Conservation (phyloP, 1,140 invertebrate genomes). For the Charaxes varanes region DNA sequence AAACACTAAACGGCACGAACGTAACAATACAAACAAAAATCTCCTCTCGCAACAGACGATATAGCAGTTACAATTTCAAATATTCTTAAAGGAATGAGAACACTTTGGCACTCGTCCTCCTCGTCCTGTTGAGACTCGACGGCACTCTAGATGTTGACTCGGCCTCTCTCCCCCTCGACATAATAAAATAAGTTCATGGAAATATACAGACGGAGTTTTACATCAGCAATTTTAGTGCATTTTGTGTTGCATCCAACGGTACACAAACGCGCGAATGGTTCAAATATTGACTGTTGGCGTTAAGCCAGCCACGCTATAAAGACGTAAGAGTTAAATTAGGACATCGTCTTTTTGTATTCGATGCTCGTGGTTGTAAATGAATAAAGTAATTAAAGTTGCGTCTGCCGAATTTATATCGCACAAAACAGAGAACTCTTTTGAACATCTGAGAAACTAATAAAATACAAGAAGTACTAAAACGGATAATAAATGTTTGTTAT, state of each 20-base stretch:
- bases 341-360: conserved; percentile 1
- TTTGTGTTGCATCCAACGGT: conserved; percentile 16
- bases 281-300: conserved; percentile 33
- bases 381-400: too few relatives aligned
- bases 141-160: conserved; percentile 17
- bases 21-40: conserved; percentile 1
- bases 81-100: conserved; percentile 23
- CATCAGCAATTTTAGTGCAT: conserved; percentile 16
- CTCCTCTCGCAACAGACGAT: conserved; percentile 7
- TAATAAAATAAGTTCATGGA: conserved; percentile 23
- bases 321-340: conserved; percentile 13
- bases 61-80: conserved; percentile 16
- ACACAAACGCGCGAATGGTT: conserved; percentile 21
- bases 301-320: conserved; percentile 22
- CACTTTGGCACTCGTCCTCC: conserved; percentile 19
- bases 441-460: too few relatives aligned
- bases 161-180: conserved; percentile 7
- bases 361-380: too few relatives aligned
- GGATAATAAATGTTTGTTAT: too few relatives aligned
- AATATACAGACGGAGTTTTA: conserved; percentile 19
- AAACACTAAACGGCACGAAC: not conserved
- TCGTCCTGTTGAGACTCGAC: conserved; percentile 14
- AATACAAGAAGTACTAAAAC: too few relatives aligned
- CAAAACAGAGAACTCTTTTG: too few relatives aligned
- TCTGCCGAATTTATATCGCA: too few relatives aligned